Conservation (phyloP, 1,140 invertebrate species). For the Papilio polyxenes region DNA sequence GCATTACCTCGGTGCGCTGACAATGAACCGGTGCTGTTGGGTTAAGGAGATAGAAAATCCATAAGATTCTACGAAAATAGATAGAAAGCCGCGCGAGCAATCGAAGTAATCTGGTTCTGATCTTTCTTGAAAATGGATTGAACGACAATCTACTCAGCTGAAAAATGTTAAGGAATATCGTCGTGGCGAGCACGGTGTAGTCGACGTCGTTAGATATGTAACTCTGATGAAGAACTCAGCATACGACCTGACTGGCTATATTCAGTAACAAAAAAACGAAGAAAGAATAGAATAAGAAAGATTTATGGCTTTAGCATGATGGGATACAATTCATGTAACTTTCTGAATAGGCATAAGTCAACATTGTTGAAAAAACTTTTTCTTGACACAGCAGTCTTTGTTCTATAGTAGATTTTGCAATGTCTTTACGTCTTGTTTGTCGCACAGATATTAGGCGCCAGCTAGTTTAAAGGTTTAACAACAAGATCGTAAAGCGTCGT, state of each 20-base stretch:
- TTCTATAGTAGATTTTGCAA: not conserved
- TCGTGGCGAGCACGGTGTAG: too few species aligned
- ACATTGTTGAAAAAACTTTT: not conserved
- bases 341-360: not conserved
- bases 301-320: not conserved
- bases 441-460: not conserved
- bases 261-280: not conserved
- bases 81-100: not conserved
- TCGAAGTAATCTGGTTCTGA: not conserved
- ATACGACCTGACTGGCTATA: too few species aligned
- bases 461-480: not conserved
- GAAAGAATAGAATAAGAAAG: not conserved
- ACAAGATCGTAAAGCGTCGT: slow-evolving; percentile 1
- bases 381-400: not conserved
- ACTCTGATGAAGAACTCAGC: too few species aligned
- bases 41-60: slow-evolving; percentile 5
- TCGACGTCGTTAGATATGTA: too few species aligned
- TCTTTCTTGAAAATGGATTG: not conserved
- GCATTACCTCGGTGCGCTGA: not conserved
- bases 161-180: not conserved
- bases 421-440: slow-evolving; percentile 3
- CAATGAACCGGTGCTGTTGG: not conserved
- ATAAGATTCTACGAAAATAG: slow-evolving; percentile 13
- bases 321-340: not conserved
- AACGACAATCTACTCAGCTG: not conserved